Evolutionary conservation across 2,797 vertebrate species (phyloP).

Genomic region (Rousettus madagascariensis): DNA sequence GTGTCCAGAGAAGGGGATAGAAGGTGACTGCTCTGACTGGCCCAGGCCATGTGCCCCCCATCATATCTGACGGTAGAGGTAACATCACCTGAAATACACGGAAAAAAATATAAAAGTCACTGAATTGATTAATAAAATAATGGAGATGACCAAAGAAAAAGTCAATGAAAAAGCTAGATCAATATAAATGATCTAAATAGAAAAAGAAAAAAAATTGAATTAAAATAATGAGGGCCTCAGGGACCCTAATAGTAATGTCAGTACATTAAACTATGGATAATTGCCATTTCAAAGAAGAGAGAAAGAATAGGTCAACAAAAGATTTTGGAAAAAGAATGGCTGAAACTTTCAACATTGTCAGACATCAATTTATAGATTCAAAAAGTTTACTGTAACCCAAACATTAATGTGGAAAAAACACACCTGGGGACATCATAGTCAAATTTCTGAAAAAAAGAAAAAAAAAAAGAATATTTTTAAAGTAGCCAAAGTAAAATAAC

Average conservation of each 20-base stretch:
- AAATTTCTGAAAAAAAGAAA: neutral
- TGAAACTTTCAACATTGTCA: neutral
- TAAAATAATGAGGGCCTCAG: neutral
- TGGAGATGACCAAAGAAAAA: neutral
- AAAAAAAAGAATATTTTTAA: neutral
- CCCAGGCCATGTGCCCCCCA: too few relatives aligned
- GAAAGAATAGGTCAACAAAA: neutral
- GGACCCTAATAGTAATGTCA: neutral
- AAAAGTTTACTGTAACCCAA: neutral
- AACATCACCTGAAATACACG: neutral
- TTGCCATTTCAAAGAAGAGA: neutral
- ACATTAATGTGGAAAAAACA: neutral
- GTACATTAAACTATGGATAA: neutral
- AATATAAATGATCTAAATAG: neutral
- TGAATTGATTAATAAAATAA: neutral
- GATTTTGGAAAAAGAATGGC: neutral
- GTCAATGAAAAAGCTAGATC: neutral
- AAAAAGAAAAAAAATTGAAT: neutral
- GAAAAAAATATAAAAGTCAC: neutral
- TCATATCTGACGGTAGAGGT: neutral
- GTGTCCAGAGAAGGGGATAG: neutral
- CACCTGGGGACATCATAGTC: neutral
- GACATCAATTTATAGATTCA: neutral
- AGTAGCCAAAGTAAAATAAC: neutral
- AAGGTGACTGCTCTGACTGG: fast-evolving